These are phyloP conservation scores for Cyrtodaria siliqua DNA, from an alignment of 2,888 invertebrate species.

Conservation along the genomic window DNA sequence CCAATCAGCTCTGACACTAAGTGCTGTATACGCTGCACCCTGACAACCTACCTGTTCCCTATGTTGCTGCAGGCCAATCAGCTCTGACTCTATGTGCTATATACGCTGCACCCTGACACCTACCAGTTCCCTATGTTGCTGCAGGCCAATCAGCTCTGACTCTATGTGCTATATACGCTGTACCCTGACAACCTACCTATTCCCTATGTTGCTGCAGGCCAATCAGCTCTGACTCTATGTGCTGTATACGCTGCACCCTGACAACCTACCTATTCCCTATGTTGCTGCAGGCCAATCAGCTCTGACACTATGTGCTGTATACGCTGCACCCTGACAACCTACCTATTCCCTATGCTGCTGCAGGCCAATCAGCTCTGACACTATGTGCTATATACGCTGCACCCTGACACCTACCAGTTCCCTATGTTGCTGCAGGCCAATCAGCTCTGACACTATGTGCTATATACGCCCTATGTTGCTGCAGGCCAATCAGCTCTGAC, in stretches of 20 bases:
- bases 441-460: neutral
- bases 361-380: no score
- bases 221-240: no score
- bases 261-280: slow-evolving; percentile 1
- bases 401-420: neutral
- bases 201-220: no score
- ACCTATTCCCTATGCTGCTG: no score
- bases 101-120: no score
- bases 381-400: neutral
- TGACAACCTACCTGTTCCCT: slow-evolving; percentile 67
- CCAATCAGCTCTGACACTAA: no score
- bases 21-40: no score
- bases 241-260: neutral
- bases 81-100: slow-evolving; percentile 75
- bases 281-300: neutral
- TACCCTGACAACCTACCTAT: no score
- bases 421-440: slow-evolving; percentile 1
- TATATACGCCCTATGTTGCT: no score
- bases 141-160: slow-evolving; percentile 73
- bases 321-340: no score
- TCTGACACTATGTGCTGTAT: no score
- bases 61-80: slow-evolving; percentile 72
- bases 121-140: slow-evolving; percentile 70
- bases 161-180: slow-evolving; percentile 72
- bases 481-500: no score